Conservation (phyloP, 2,113 vertebrate species). For the Phyllostomus discolor region DNA sequence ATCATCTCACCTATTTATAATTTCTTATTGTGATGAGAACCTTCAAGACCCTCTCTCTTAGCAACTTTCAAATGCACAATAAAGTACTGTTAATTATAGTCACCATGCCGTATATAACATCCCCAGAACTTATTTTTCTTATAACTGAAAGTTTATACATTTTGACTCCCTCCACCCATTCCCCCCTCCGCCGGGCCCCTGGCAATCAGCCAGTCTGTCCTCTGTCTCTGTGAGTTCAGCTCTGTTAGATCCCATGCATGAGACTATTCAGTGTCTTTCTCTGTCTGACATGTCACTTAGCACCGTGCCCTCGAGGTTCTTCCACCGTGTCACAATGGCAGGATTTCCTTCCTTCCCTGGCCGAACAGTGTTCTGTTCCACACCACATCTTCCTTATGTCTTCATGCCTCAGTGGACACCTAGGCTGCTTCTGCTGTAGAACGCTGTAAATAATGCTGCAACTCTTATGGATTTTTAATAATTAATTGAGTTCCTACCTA, state of each 20-base stretch:
- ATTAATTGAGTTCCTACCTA: background rate
- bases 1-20: background rate
- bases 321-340: background rate
- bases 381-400: background rate
- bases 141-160: background rate
- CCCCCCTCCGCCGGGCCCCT: background rate
- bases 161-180: background rate
- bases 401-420: background rate
- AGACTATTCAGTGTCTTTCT: background rate
- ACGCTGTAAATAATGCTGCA: background rate
- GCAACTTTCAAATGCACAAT: background rate
- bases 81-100: background rate
- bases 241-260: background rate
- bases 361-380: background rate
- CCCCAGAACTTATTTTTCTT: background rate
- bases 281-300: background rate
- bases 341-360: background rate
- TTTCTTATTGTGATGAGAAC: background rate
- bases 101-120: background rate
- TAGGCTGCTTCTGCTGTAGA: background rate
- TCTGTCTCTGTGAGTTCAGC: background rate
- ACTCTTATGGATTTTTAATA: background rate
- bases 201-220: background rate
- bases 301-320: background rate
- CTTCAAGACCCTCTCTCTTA: background rate